Base-by-base conservation (phyloP, 2,888 invertebrate species). In the Embidobia sp. region DNA sequence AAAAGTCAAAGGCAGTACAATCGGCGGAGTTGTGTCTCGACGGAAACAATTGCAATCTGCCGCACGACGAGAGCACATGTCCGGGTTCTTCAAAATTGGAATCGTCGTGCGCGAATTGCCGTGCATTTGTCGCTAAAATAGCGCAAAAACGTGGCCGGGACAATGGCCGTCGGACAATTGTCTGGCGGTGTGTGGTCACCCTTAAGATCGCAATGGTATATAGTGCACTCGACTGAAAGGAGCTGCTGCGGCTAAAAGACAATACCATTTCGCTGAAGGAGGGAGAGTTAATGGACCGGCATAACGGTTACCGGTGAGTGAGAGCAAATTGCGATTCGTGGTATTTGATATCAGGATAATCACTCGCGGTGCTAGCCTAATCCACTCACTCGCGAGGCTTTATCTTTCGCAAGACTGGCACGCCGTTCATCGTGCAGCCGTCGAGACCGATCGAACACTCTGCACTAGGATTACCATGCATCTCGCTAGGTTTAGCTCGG, bases 311-410 rank as follows among this genome's bases (percentile, higher is more conserved):
- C 77, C 55, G 74, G 75, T 49, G 81, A 69, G 70, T 70, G 70
- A 80, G 80, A 80, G 83, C 85, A 86, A 87, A 88, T 87, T 88
- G 88, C 88, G 85, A 86, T 88, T 86, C 86, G 86, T 87, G 89
- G 86, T 88, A 88, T 89, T 89, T 85, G 89, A 88, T 88, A 88
- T 87, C 88, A 84, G 87, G 86, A 87, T 87, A 88, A 89, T 89
- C 88, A 85, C 83, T 82, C 78, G 80, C 74, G 76, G 67, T 66
- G 55, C 73, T 59, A 55, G 69, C 77, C 73, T 72, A 78, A 78
- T 78, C 77, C 78, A 66, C 80, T 74, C 78, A 67, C 77, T 78
- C 69, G 72, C 66, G 77, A 57, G 73, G 79, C 79, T 81, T 80
- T 80, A 79, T 80, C 79, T 79, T 81, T 81, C 77, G 78, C 59